Evolutionary conservation across 2,888 invertebrate genomes (phyloP).

Genomic region (Tigriopus californicus): DNA sequence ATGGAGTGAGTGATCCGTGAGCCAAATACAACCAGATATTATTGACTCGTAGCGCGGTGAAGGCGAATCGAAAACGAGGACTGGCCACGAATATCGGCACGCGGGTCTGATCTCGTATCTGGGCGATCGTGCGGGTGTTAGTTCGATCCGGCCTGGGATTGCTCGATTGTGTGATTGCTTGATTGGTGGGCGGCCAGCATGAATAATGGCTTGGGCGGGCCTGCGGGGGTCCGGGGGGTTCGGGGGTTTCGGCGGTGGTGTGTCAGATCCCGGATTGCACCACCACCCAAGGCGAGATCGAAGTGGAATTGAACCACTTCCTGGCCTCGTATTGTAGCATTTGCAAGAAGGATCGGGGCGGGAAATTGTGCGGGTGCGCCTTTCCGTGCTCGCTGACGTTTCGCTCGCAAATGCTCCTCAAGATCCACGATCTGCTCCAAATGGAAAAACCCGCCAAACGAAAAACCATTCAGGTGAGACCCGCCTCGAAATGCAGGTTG

Average conservation of each 20-base stretch:
- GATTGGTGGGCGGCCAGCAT: no score
- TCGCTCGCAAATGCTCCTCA: neutral
- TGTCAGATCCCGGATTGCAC: conserved; percentile 7
- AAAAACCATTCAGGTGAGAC: neutral
- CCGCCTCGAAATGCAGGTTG: neutral
- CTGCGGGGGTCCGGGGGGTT: no score
- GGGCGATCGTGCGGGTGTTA: no score
- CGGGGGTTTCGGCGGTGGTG: neutral
- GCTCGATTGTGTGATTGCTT: no score
- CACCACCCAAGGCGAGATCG: conserved; percentile 5
- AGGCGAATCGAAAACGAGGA: no score
- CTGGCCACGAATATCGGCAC: no score
- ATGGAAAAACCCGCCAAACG: neutral
- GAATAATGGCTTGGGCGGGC: no score
- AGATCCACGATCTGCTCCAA: neutral
- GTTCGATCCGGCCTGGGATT: no score
- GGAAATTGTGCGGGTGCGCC: conserved; percentile 1
- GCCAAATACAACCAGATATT: no score
- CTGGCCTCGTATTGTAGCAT: neutral
- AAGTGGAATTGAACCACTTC: conserved; percentile 2
- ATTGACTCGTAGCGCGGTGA: no score
- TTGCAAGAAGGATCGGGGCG: neutral
- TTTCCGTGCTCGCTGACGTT: conserved; percentile 8
- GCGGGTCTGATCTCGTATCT: no score
- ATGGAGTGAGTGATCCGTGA: no score